Percentiles rank a stretch among this genome's conserved stretches.
Evolutionary conservation across 2,113 vertebrate genomes (phyloP).

Genomic region (Austrofundulus limnaeus): DNA sequence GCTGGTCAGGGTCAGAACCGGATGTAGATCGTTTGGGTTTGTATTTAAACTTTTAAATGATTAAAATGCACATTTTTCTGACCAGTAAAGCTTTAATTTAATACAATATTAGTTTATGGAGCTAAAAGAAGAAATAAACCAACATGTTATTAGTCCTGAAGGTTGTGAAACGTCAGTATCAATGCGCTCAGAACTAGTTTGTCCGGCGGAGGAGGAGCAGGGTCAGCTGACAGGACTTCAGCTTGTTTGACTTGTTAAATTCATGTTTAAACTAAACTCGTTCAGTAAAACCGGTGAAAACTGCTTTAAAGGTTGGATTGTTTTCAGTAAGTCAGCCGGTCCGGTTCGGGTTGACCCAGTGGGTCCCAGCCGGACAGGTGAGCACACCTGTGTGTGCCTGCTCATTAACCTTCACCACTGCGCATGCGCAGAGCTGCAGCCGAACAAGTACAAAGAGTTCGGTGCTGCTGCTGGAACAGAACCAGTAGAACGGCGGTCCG

Average conservation of each 20-base stretch:
- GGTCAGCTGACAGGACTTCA: neutral
- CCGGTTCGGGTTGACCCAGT: neutral
- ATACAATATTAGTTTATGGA: too few relatives aligned
- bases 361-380: slow-evolving; percentile 24
- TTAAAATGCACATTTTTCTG: rapidly evolving
- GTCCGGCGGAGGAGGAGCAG: slow-evolving; percentile 8
- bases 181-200: slow-evolving; percentile 46
- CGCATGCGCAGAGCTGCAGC: slow-evolving; percentile 55
- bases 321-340: neutral
- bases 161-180: slow-evolving; percentile 10
- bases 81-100: too few relatives aligned
- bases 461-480: neutral
- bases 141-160: too few relatives aligned
- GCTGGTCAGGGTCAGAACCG: too few relatives aligned
- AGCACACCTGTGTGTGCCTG: slow-evolving; percentile 44
- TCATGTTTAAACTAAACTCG: rapidly evolving
- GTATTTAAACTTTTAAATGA: rapidly evolving
- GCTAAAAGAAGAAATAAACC: rapidly evolving
- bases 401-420: slow-evolving; percentile 42
- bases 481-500: neutral
- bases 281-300: neutral
- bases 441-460: slow-evolving; percentile 67
- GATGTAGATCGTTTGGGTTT: neutral
- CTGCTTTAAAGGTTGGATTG: neutral
- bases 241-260: neutral